phyloP scores from a whole-genome alignment of 2,888 invertebrate species.

The Hedychridium roseum region DNA sequence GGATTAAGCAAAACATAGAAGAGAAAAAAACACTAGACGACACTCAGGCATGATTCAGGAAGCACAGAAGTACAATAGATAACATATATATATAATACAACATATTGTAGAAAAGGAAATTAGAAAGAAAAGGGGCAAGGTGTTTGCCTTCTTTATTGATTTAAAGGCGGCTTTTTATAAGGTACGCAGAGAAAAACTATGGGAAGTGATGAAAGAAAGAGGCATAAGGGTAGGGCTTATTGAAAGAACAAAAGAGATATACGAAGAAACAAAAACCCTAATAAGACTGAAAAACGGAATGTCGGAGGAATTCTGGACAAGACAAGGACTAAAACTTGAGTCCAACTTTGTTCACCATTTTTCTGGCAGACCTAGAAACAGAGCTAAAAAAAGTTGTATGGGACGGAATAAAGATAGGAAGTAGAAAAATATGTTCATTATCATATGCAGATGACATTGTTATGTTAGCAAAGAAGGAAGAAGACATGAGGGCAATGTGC shows the following conservation, averaged over 20 bases:
- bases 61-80: slow-evolving; percentile 5
- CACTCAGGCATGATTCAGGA: slow-evolving; percentile 8
- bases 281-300: background rate
- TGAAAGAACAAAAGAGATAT: background rate
- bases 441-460: no score
- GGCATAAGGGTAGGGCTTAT: background rate
- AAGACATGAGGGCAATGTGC: no score
- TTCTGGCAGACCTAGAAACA: no score
- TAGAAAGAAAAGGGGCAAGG: slow-evolving; percentile 2
- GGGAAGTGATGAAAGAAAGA: background rate
- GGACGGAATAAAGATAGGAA: no score
- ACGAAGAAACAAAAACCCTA: background rate
- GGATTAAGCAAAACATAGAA: no score
- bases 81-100: background rate
- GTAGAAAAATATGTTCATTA: no score
- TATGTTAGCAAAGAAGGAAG: no score
- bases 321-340: no score
- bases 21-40: no score
- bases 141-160: slow-evolving; percentile 3
- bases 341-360: no score
- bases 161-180: slow-evolving; percentile 5
- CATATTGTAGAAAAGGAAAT: slow-evolving; percentile 1
- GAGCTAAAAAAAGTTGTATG: no score
- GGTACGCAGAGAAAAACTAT: slow-evolving; percentile 1
- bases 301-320: slow-evolving; percentile 7